Conservation (phyloP, 2,113 vertebrate genomes). For the Callipepla californica region DNA sequence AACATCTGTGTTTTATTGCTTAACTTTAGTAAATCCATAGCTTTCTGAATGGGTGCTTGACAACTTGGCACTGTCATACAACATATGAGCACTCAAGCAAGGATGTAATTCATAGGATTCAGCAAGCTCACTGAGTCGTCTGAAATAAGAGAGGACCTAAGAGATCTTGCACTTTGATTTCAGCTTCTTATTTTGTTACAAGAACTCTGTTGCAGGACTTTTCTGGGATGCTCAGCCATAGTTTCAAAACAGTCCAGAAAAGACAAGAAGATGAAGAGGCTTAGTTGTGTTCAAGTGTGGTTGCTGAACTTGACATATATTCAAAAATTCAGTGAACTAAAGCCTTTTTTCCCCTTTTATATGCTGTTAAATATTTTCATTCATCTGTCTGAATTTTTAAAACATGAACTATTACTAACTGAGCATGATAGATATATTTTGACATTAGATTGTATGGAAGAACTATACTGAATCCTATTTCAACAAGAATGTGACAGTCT, state of each 20-base stretch:
- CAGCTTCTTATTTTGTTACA: background rate
- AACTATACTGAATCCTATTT: background rate
- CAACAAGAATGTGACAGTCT: background rate
- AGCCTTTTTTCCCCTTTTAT: background rate
- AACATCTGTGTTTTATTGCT: background rate
- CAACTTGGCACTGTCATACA: background rate
- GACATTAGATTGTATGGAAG: background rate
- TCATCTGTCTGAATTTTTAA: slow-evolving; percentile 4
- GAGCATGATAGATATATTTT: background rate
- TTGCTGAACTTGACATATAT: background rate
- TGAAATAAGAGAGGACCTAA: background rate
- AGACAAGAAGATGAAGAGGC: background rate
- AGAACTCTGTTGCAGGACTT: background rate
- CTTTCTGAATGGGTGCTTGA: background rate
- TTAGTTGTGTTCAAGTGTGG: background rate
- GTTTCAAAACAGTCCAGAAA: background rate
- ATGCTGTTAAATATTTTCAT: slow-evolving; percentile 21
- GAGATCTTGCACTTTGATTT: background rate
- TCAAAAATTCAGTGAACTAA: background rate
- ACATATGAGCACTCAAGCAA: rapidly evolving
- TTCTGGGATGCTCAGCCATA: background rate
- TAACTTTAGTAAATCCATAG: background rate
- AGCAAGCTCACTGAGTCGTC: background rate
- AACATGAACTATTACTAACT: background rate
- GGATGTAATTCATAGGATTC: background rate